These are phyloP conservation scores for Todus mexicanus DNA, from an alignment of 2,797 vertebrate species.

Conservation along the genomic window DNA sequence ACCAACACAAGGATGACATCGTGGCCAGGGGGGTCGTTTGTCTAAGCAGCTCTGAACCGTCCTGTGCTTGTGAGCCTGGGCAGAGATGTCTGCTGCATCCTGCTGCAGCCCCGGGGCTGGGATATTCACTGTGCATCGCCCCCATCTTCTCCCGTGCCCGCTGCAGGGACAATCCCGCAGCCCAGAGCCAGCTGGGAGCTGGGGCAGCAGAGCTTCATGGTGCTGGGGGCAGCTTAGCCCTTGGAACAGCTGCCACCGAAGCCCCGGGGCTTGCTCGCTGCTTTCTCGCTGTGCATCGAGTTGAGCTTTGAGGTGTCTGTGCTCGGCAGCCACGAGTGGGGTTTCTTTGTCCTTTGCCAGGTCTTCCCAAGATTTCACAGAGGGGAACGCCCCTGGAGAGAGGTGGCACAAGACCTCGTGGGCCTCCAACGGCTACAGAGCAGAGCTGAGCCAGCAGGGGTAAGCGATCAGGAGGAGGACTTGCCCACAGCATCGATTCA, in stretches of 20 bases:
- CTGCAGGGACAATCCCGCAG: no score
- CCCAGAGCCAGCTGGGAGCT: no score
- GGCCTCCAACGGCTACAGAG: background rate
- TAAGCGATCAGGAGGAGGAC: background rate
- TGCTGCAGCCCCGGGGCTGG: background rate
- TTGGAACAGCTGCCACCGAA: background rate
- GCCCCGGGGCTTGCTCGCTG: background rate
- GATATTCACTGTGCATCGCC: background rate
- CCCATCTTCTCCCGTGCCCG: background rate
- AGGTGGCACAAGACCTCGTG: rapidly evolving
- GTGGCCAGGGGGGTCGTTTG: background rate
- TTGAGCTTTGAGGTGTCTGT: background rate
- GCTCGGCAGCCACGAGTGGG: background rate
- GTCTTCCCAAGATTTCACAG: background rate
- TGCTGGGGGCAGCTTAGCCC: background rate
- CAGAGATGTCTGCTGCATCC: no score
- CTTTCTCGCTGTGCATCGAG: background rate
- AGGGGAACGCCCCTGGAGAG: background rate
- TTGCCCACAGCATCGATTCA: background rate
- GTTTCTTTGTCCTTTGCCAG: background rate
- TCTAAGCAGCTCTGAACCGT: background rate
- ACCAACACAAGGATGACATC: background rate
- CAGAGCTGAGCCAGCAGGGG: background rate
- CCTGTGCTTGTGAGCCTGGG: background rate
- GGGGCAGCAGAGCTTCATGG: background rate